Conservation (phyloP, 2,888 invertebrate species). For the Eucera pruinosa region DNA sequence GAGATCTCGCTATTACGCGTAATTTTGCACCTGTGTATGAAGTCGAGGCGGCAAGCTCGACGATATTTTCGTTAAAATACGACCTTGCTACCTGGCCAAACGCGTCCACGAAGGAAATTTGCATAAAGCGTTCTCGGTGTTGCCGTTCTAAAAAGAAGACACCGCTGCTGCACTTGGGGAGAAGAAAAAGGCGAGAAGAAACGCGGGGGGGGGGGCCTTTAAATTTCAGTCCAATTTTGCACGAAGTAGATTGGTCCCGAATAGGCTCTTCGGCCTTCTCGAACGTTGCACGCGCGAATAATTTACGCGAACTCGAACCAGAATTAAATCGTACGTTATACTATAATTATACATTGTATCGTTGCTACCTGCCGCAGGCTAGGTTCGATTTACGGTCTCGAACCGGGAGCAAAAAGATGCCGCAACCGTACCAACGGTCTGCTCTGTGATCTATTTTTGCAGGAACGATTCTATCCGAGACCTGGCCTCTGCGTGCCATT, state of each 20-base stretch:
- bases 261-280: constrained; percentile 6
- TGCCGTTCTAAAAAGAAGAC: neutral
- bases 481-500: constrained; percentile 5
- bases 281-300: constrained; percentile 53
- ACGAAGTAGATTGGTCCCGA: neutral
- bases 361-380: constrained; percentile 29
- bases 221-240: constrained; percentile 56
- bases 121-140: constrained; percentile 48
- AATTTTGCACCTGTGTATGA: constrained; percentile 24
- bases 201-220: constrained; percentile 45
- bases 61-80: constrained; percentile 59
- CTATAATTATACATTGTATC: constrained; percentile 49
- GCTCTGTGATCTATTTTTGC: constrained; percentile 16
- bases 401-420: neutral
- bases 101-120: constrained; percentile 27
- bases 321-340: constrained; percentile 58
- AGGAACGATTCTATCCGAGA: constrained; percentile 30
- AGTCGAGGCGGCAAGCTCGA: constrained; percentile 7
- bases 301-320: constrained; percentile 26
- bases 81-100: constrained; percentile 31
- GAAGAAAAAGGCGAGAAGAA: constrained; percentile 11
- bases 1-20: neutral
- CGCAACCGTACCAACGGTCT: neutral
- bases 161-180: too few species aligned
- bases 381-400: constrained; percentile 18